Evolutionary conservation across 2,888 invertebrate species (phyloP).

Genomic region (Drosophila paramelanica): DNA sequence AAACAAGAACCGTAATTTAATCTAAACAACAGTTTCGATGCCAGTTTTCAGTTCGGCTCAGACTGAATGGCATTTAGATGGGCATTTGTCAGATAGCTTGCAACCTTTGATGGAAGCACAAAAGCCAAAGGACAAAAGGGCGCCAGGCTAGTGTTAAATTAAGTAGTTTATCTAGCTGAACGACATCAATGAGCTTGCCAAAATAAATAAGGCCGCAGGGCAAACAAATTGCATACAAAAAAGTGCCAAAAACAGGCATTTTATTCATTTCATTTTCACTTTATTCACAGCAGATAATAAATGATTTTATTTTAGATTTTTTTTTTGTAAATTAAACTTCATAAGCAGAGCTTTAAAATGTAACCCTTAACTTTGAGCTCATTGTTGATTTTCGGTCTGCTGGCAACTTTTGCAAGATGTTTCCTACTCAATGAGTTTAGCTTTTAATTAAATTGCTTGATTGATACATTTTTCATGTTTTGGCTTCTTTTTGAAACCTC

Average conservation of each 20-base stretch:
- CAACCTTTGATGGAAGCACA: conserved; percentile 64
- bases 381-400: background rate
- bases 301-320: background rate
- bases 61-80: conserved; percentile 60
- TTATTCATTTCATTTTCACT: conserved; percentile 6
- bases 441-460: conserved; percentile 68
- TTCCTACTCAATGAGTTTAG: conserved; percentile 15
- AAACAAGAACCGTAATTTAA: conserved; percentile 71
- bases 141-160: conserved; percentile 41
- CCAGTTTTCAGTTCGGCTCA: conserved; percentile 29
- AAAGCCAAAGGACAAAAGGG: conserved; percentile 21
- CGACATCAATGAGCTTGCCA: conserved; percentile 34
- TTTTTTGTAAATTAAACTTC: conserved; percentile 3
- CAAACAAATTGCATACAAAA: conserved; percentile 19
- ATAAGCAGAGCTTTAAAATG: background rate
- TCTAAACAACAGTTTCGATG: conserved; percentile 71
- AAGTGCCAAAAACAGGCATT: conserved; percentile 35
- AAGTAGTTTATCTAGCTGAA: conserved; percentile 55
- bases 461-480: conserved; percentile 47
- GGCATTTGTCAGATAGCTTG: conserved; percentile 71
- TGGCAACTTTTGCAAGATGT: conserved; percentile 8
- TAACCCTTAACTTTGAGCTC: conserved; percentile 18
- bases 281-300: conserved; percentile 7
- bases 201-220: conserved; percentile 1
- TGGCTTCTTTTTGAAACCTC: conserved; percentile 41